These are phyloP conservation scores for Hiodon tergisus DNA, from an alignment of 2,113 vertebrate species.

Conservation along the genomic window DNA sequence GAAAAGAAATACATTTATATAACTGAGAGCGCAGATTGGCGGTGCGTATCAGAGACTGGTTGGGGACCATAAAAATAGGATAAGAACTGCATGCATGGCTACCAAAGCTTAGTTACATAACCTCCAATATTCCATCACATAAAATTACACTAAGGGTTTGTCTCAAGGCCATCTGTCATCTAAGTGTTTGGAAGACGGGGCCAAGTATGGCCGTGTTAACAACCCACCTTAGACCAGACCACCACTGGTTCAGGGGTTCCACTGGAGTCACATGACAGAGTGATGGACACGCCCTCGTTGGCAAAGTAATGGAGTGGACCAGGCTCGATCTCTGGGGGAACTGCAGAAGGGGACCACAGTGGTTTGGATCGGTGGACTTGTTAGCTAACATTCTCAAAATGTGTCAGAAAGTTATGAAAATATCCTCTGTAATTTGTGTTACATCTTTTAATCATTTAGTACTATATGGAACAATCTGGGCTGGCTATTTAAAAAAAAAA, in stretches of 20 bases:
- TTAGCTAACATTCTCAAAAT: too few relatives aligned
- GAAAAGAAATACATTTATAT: constrained; percentile 43
- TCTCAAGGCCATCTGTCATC: constrained; percentile 27
- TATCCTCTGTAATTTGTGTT: too few relatives aligned
- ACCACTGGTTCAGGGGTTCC: constrained; percentile 72
- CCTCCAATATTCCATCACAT: background rate
- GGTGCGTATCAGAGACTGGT: constrained; percentile 22
- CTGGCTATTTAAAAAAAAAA: constrained; percentile 6
- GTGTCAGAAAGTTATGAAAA: too few relatives aligned
- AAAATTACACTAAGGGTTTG: background rate
- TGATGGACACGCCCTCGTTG: constrained; percentile 65
- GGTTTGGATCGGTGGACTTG: constrained; percentile 36
- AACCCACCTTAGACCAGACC: constrained; percentile 80
- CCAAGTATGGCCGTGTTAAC: constrained; percentile 29
- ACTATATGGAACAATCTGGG: too few relatives aligned
- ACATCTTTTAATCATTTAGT: too few relatives aligned
- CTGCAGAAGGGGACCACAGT: constrained; percentile 62
- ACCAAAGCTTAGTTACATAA: too few relatives aligned
- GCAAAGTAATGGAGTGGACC: constrained; percentile 67
- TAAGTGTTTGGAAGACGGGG: constrained; percentile 16
- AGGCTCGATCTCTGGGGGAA: constrained; percentile 76
- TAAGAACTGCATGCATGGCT: too few relatives aligned
- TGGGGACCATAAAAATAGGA: too few relatives aligned
- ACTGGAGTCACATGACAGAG: constrained; percentile 65
- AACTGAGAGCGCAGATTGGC: constrained; percentile 16